phyloP scores from a whole-genome alignment of 1,140 invertebrate genomes.

The Drosophila tropicalis region DNA sequence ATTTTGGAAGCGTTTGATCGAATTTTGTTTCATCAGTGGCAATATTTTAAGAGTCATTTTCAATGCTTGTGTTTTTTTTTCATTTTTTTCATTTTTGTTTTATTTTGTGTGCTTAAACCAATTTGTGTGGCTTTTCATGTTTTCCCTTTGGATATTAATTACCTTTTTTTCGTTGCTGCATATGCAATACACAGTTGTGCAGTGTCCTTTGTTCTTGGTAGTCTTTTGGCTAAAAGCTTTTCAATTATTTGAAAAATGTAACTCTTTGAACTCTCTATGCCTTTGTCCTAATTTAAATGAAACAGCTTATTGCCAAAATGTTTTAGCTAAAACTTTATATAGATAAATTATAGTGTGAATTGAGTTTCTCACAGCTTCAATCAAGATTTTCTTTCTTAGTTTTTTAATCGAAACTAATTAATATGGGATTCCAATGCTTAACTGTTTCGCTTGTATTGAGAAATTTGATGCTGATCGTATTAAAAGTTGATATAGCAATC shows the following conservation, averaged over 20 bases:
- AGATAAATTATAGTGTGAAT: too few species aligned
- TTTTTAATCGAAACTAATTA: too few species aligned
- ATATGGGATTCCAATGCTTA: too few species aligned
- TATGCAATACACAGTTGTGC: not conserved
- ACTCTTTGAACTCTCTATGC: not conserved
- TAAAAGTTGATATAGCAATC: slow-evolving; percentile 12
- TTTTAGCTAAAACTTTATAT: too few species aligned
- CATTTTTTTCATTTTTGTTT: too few species aligned
- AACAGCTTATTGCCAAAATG: too few species aligned
- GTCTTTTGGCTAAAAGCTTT: not conserved
- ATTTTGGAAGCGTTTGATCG: slow-evolving; percentile 58
- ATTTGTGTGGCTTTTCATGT: slow-evolving; percentile 53
- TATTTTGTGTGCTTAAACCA: slow-evolving; percentile 18
- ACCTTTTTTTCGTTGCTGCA: slow-evolving; percentile 38
- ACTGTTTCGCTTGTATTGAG: not conserved
- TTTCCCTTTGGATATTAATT: slow-evolving; percentile 63
- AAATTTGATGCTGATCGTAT: not conserved
- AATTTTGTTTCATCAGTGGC: slow-evolving; percentile 55
- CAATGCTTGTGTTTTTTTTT: slow-evolving; percentile 38
- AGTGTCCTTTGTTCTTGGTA: not conserved
- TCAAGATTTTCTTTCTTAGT: too few species aligned
- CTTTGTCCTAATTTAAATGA: not conserved
- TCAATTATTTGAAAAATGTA: not conserved
- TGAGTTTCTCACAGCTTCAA: too few species aligned
- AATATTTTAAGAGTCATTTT: slow-evolving; percentile 64